Percentiles rank a stretch among this genome's conserved stretches.
Evolutionary conservation across 2,113 vertebrate genomes (phyloP).

Genomic region (Pteruthius melanotis): DNA sequence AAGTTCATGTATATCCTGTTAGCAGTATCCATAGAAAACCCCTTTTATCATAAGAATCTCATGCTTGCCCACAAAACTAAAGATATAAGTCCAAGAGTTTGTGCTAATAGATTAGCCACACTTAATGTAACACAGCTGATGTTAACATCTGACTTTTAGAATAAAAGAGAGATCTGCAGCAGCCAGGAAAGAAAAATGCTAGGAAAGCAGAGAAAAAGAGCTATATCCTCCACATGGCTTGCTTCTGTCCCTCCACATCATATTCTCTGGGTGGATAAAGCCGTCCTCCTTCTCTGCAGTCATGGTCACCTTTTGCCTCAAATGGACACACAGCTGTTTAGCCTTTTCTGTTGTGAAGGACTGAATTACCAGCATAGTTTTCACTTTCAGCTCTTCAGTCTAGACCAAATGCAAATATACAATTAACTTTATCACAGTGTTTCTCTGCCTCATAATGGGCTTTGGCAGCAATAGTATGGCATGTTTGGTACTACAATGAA

Average conservation of each 20-base stretch:
- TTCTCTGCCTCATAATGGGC: not conserved
- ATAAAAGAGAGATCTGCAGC: not conserved
- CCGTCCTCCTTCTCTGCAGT: not conserved
- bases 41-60: not conserved
- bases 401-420: not conserved
- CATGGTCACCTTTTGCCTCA: not conserved
- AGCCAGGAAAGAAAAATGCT: not conserved
- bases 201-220: not conserved
- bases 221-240: not conserved
- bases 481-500: not conserved
- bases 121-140: not conserved
- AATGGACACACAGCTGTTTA: not conserved
- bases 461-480: not conserved
- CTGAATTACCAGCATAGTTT: not conserved
- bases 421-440: not conserved
- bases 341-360: not conserved
- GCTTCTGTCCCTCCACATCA: not conserved
- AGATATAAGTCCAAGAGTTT: not conserved
- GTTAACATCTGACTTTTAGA: not conserved
- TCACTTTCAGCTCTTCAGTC: not conserved
- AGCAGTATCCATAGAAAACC: not conserved
- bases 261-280: not conserved
- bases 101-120: not conserved
- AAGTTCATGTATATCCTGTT: not conserved
- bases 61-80: not conserved